Percentiles rank a stretch among this genome's conserved stretches.
phyloP scores from a whole-genome alignment of 2,888 invertebrate genomes.

The Thymelicus acteon region DNA sequence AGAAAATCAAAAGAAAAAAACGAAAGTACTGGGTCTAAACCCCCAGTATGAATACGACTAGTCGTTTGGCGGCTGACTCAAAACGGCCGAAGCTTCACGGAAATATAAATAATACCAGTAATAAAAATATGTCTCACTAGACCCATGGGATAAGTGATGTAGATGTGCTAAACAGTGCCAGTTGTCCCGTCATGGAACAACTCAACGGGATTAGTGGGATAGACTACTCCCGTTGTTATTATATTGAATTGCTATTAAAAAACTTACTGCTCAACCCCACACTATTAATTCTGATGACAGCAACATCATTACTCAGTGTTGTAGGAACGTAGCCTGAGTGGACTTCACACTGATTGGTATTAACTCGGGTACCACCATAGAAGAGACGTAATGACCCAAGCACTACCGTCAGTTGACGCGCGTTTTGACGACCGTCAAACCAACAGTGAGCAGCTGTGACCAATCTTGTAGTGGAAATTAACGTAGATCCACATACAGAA shows the following conservation, averaged over 20 bases:
- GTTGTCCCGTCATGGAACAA: too few species aligned
- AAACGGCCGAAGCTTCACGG: too few species aligned
- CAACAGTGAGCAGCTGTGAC: slow-evolving; percentile 58
- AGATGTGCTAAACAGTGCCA: too few species aligned
- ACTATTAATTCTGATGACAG: slow-evolving; percentile 46
- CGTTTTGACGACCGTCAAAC: slow-evolving; percentile 49
- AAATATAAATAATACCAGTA: too few species aligned
- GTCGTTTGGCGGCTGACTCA: too few species aligned
- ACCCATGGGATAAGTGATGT: too few species aligned
- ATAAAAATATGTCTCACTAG: too few species aligned
- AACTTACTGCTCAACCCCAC: slow-evolving; percentile 49
- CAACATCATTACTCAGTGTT: slow-evolving; percentile 52
- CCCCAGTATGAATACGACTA: too few species aligned
- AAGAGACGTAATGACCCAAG: slow-evolving; percentile 49
- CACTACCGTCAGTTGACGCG: slow-evolving; percentile 50
- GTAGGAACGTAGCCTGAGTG: slow-evolving; percentile 49
- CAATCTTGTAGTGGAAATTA: slow-evolving; percentile 48
- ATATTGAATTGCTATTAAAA: background rate
- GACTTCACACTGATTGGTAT: slow-evolving; percentile 47
- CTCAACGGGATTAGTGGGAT: too few species aligned
- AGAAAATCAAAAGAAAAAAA: too few species aligned
- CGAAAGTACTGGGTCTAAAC: too few species aligned
- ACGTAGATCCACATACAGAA: slow-evolving; percentile 53
- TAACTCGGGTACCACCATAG: slow-evolving; percentile 49
- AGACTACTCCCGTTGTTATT: too few species aligned